Evolutionary conservation across 1,140 invertebrate genomes (phyloP), one percentile per base, ranked within the genome.

Genomic region (Pygmarrhopalites habei): DNA sequence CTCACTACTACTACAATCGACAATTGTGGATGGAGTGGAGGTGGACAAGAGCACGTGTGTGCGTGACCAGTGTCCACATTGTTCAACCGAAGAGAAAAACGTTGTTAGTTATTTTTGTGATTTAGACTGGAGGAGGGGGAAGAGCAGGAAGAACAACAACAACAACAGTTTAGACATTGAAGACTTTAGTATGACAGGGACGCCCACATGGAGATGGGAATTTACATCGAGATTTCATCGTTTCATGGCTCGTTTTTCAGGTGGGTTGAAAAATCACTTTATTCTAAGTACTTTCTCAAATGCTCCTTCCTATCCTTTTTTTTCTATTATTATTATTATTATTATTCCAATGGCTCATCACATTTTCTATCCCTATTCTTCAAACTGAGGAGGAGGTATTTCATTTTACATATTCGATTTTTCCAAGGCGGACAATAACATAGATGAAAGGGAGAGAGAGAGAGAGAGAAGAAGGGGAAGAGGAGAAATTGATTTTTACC

Each of bases 221-320:
- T 59, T 59, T 29, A 43, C 60, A 19, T 58, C 65, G 1, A 57
- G 44, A n/a, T 28, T 66, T 25, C 49, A 66, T 51, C 59, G 56
- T 57, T 66, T 62, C 56, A 66, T 66, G 44, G 57, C 65, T 32
- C 55, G 55, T 44, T 60, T 66, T 52, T 66, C 65, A 62, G 65
- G 65, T 66, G 39, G 29, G 49, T 52, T 10, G 44, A 35, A 35
- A 35, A n/a, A n/a, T n/a, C n/a, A n/a, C n/a, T n/a, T n/a, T n/a
- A n/a, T n/a, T n/a, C n/a, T n/a, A n/a, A n/a, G n/a, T n/a, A n/a
- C n/a, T n/a, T n/a, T n/a, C n/a, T n/a, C n/a, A n/a, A n/a, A n/a
- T n/a, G n/a, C n/a, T n/a, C n/a, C n/a, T n/a, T n/a, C n/a, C n/a
- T n/a, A n/a, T n/a, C n/a, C n/a, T n/a, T n/a, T n/a, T n/a, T n/a